phyloP scores from a whole-genome alignment of 2,797 vertebrate species.

The Lindbergichthys nudifrons region DNA sequence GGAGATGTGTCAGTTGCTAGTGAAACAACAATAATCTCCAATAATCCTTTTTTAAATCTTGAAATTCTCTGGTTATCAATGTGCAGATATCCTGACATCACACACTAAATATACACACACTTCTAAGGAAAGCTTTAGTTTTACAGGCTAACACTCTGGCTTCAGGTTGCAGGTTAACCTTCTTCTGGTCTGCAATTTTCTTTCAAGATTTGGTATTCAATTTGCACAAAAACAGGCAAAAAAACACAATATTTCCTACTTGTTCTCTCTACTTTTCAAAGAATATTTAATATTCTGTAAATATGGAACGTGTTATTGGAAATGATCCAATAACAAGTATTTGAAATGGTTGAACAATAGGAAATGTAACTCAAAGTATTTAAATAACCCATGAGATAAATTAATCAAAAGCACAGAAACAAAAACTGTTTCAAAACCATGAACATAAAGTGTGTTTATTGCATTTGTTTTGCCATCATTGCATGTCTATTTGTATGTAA shows the following conservation, averaged over 20 bases:
- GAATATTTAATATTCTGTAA: neutral
- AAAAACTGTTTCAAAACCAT: neutral
- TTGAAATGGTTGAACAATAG: neutral
- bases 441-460: neutral
- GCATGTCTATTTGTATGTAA: neutral
- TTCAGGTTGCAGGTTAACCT: neutral
- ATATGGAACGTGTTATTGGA: neutral
- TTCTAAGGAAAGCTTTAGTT: constrained; percentile 2
- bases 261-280: neutral
- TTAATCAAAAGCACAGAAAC: neutral
- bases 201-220: neutral
- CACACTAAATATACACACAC: constrained; percentile 16
- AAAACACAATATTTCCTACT: too few relatives aligned
- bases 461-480: neutral
- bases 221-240: too few relatives aligned
- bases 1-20: constrained; percentile 16
- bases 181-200: neutral
- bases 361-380: neutral
- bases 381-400: neutral
- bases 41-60: constrained; percentile 42
- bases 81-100: constrained; percentile 17
- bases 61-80: constrained; percentile 25
- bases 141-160: neutral
- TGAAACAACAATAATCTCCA: constrained; percentile 32
- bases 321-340: too few relatives aligned